phyloP scores from a whole-genome alignment of 2,888 invertebrate species.

The Drosophila sordidula region DNA sequence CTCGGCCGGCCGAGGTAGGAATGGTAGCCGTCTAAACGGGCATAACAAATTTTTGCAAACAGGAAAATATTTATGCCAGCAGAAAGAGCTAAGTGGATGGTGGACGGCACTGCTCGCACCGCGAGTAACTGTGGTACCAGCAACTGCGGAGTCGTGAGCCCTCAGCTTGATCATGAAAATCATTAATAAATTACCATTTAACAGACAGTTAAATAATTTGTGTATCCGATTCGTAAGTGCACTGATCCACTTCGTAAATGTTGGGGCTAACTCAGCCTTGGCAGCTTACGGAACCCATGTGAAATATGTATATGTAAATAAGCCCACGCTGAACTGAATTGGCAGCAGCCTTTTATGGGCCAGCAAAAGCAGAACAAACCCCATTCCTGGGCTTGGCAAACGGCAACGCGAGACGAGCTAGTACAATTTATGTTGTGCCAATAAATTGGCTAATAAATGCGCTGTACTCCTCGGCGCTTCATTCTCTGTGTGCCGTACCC shows the following conservation, averaged over 20 bases:
- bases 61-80: conserved; percentile 33
- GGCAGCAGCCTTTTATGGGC: conserved; percentile 24
- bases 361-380: conserved; percentile 36
- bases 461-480: conserved; percentile 35
- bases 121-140: neutral
- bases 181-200: conserved; percentile 5
- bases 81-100: neutral
- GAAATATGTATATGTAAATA: conserved; percentile 10
- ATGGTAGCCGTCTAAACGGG: conserved; percentile 45
- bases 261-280: conserved; percentile 15
- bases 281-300: conserved; percentile 7
- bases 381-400: conserved; percentile 51
- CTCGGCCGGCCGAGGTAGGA: conserved; percentile 6
- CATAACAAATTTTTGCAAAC: conserved; percentile 49
- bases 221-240: too few species aligned
- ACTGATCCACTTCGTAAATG: too few species aligned
- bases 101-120: conserved; percentile 1
- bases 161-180: conserved; percentile 30
- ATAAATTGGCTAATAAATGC: conserved; percentile 49
- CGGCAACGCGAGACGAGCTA: conserved; percentile 20
- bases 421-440: conserved; percentile 10
- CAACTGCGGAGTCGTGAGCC: conserved; percentile 17
- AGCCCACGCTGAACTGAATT: neutral
- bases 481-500: conserved; percentile 15
- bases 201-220: conserved; percentile 5